Percentiles rank a stretch among this genome's conserved stretches.
These are phyloP conservation scores for Sycophila sp. DNA, from an alignment of 1,140 invertebrate species.

Conservation along the genomic window DNA sequence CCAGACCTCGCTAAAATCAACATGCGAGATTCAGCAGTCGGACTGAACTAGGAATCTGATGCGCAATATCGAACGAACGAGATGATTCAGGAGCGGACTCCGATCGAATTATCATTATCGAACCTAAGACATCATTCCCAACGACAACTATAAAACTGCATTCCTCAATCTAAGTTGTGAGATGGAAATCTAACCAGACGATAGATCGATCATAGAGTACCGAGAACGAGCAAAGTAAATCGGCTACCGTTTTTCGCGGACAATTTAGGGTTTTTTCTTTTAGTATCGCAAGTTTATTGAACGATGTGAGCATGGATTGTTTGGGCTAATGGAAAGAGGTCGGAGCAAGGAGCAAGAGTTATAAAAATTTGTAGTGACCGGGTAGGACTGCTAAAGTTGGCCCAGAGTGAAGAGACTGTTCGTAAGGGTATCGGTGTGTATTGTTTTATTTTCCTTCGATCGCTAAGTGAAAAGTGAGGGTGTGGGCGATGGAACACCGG, in stretches of 20 bases:
- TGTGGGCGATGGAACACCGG: slow-evolving; percentile 62
- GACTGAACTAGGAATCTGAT: background rate
- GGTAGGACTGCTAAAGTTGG: background rate
- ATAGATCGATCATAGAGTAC: background rate
- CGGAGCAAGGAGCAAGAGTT: no score
- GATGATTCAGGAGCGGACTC: background rate
- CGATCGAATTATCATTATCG: background rate
- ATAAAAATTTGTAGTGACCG: no score
- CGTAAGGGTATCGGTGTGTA: slow-evolving; percentile 35
- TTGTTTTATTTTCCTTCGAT: background rate
- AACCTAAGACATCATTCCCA: slow-evolving; percentile 20
- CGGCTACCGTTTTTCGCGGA: no score
- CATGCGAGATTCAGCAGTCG: no score
- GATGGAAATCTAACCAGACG: background rate
- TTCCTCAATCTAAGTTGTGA: slow-evolving; percentile 16
- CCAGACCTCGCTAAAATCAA: no score
- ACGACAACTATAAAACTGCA: slow-evolving; percentile 13
- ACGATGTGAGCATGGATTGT: no score
- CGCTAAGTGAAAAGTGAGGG: slow-evolving; percentile 24
- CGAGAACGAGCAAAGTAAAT: no score
- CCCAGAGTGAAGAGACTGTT: background rate
- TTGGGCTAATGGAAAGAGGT: no score
- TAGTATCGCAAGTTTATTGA: no score
- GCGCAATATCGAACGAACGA: slow-evolving; percentile 14
- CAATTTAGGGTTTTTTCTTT: no score